Evolutionary conservation across 2,113 vertebrate species (phyloP).

Genomic region (Tyto alba): DNA sequence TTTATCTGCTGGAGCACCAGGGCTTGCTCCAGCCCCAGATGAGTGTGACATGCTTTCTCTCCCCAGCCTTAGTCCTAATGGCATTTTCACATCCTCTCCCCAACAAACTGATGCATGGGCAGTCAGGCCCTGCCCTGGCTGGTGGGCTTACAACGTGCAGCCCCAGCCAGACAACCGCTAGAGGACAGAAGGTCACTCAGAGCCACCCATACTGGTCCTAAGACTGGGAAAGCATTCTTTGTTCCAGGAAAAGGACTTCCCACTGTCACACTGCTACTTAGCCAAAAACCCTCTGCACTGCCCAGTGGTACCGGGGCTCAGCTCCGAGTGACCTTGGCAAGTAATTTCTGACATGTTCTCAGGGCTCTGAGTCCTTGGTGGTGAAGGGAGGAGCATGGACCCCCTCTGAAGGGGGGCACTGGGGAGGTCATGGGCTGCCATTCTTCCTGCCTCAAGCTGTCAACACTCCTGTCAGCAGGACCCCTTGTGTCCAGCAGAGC

Average conservation of each 20-base stretch:
- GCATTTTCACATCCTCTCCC: neutral
- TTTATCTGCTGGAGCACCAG: neutral
- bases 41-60: neutral
- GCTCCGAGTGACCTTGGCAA: fast-evolving
- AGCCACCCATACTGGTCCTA: neutral
- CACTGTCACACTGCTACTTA: neutral
- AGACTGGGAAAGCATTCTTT: neutral
- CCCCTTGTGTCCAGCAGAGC: neutral
- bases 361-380: neutral
- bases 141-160: neutral
- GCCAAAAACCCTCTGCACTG: neutral
- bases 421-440: neutral
- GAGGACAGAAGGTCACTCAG: neutral
- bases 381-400: neutral
- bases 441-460: neutral
- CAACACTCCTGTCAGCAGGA: fast-evolving
- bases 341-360: fast-evolving
- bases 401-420: neutral
- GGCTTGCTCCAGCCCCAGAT: neutral
- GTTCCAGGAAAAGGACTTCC: neutral
- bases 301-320: neutral
- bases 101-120: neutral
- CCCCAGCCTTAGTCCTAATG: neutral
- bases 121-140: neutral
- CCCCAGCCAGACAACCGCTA: neutral